Evolutionary conservation across 2,797 vertebrate genomes (phyloP).

Genomic region (Tympanoctomys barrerae): DNA sequence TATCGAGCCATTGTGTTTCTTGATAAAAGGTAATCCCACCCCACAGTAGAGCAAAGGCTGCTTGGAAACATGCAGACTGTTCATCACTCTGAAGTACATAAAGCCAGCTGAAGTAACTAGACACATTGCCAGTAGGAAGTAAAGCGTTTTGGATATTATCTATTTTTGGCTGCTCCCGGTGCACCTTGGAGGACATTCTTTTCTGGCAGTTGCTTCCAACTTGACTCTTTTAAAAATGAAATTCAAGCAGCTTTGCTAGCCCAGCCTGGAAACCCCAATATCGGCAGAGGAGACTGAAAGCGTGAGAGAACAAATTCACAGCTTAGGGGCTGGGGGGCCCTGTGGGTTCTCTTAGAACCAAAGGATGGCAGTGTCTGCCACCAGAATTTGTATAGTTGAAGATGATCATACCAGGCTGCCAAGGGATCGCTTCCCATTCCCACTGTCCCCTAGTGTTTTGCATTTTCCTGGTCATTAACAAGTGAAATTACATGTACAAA

Average conservation of each 20-base stretch:
- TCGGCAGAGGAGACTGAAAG: neutral
- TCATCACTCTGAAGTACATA: neutral
- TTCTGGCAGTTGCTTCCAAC: constrained; percentile 7
- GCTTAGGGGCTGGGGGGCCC: neutral
- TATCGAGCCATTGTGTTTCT: constrained; percentile 60
- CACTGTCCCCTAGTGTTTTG: neutral
- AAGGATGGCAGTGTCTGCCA: neutral
- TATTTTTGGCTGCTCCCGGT: neutral
- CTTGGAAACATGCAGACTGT: neutral
- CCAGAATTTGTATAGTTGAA: neutral
- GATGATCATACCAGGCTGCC: accelerated
- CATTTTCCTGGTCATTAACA: neutral
- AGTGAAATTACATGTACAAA: neutral
- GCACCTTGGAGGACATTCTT: neutral
- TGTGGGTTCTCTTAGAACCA: accelerated
- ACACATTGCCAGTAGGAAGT: constrained; percentile 5
- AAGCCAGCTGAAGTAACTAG: neutral
- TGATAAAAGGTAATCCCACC: constrained; percentile 79
- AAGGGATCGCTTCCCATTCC: neutral
- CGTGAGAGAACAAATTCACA: neutral
- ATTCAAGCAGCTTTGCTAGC: neutral
- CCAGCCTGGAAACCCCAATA: neutral
- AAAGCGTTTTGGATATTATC: neutral
- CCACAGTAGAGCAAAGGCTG: constrained; percentile 54
- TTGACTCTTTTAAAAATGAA: constrained; percentile 37